A percentile compares a stretch with the other conserved stretches of the same genome.
Conservation (phyloP, 2,888 invertebrate genomes). For the Tupiocoris notatus region DNA sequence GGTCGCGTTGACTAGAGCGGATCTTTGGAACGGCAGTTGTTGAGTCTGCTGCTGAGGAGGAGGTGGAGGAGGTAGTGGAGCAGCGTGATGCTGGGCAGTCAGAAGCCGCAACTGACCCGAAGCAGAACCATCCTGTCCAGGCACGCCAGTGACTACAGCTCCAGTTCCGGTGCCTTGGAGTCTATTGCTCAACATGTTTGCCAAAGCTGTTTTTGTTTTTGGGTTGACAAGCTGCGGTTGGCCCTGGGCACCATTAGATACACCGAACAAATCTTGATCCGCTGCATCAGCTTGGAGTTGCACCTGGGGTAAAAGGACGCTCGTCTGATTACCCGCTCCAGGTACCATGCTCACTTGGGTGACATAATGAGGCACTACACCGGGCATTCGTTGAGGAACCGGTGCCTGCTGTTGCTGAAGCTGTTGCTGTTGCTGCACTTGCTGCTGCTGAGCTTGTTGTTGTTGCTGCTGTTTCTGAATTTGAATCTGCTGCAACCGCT, state of each 20-base stretch:
- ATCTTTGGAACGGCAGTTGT: conserved; percentile 45
- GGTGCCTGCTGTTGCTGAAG: conserved; percentile 54
- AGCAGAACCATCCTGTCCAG: conserved; percentile 54
- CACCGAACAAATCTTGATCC: conserved; percentile 41
- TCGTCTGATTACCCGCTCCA: conserved; percentile 32
- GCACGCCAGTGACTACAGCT: conserved; percentile 50
- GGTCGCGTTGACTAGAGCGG: conserved; percentile 49
- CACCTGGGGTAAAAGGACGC: conserved; percentile 41
- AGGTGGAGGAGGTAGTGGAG: conserved; percentile 49
- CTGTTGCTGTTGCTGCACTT: conserved; percentile 59
- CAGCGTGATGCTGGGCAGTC: conserved; percentile 77
- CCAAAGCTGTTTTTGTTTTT: conserved; percentile 92
- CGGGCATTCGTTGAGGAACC: conserved; percentile 51
- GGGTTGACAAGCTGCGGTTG: conserved; percentile 66
- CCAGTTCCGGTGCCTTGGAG: conserved; percentile 58
- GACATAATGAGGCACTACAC: conserved; percentile 50
- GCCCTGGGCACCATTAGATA: conserved; percentile 42
- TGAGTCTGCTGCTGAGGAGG: conserved; percentile 41
- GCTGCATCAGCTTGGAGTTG: conserved; percentile 43
- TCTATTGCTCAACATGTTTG: conserved; percentile 87
- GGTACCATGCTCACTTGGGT: conserved; percentile 47
- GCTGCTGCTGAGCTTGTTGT: conserved; percentile 57
- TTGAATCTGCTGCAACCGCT: conserved; percentile 57
- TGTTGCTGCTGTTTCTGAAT: conserved; percentile 52
- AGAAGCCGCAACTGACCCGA: conserved; percentile 65